Evolutionary conservation across 2,113 vertebrate genomes (phyloP), one percentile per base, ranked within the genome.

Genomic region (Beaufortia kweichowensis): DNA sequence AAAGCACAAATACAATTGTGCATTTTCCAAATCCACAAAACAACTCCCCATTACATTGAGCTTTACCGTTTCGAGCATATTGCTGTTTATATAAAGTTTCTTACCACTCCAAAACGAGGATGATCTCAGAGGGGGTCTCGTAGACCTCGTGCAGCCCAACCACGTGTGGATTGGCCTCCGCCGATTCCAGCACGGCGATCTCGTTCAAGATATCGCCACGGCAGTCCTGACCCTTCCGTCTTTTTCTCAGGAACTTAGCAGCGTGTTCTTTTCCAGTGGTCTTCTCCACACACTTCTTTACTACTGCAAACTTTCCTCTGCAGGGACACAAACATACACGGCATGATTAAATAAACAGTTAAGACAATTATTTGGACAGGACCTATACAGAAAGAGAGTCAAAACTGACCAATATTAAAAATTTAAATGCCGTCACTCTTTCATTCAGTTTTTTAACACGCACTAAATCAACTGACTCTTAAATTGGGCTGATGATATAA

Each of bases 251-350:
- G 86, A 97, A 97, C 86, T 98, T 98, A 77, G 96, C 97, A 23
- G 97, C 96, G 63, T 94, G 95, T 85, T 95, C 95, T 89, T 84
- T 94, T 68, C 94, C 94, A 0, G 95, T 95, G 1, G 93, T 91
- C 85, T 95, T 98, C 86, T 97, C 93, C 15, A 96, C 87, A 83
- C 96, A 98, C 81, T 95, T 98, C 85, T 94, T 95, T 59, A 98
- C 96, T 77, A 98, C 96, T 7, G 97, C 96, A 94, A 98, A 98
- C 86, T 98, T 98, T 3, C 96, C 95, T 87, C 95, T 98, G 79
- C 61, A 66, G 50, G 24, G 41, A 39, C 48, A 63, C 28, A 75
- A 77, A 84, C 17, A 75, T 4, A 59, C 64, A 84, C 41, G 79
- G 23, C 9, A 17, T 0, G 21, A 59, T 28, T 43, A 41, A 70